These are phyloP conservation scores for Netelia fuscicornis DNA, from an alignment of 2,888 invertebrate genomes.

Conservation along the genomic window DNA sequence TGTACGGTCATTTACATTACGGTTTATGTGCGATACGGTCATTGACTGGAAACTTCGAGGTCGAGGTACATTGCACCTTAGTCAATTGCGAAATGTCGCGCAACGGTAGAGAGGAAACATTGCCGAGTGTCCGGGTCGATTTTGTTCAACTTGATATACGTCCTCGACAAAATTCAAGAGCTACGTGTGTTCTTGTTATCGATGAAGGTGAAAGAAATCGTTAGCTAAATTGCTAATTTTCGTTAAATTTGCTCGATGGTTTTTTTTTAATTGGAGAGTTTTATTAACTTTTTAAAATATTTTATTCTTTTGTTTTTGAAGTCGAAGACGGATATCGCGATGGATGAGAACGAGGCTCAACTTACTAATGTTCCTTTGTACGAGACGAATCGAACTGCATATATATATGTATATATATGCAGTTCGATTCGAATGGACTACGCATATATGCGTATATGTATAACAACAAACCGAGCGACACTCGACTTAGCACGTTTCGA, in stretches of 20 bases:
- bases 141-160: background rate
- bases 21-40: constrained; percentile 2
- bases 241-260: no score
- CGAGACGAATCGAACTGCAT: no score
- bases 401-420: no score
- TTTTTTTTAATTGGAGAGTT: no score
- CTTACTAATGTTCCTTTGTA: no score
- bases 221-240: background rate
- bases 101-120: constrained; percentile 30
- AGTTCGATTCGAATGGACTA: background rate
- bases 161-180: constrained; percentile 6
- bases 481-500: background rate
- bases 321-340: no score
- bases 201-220: constrained; percentile 2
- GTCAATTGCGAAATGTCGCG: constrained; percentile 49
- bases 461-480: no score
- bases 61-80: constrained; percentile 11
- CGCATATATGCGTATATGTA: background rate
- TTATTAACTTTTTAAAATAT: no score
- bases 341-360: no score
- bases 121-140: no score
- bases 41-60: constrained; percentile 21
- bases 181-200: constrained; percentile 1
- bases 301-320: no score
- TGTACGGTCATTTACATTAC: no score